Evolutionary conservation across 1,140 invertebrate genomes (phyloP).

Genomic region (Babylonia areolata): DNA sequence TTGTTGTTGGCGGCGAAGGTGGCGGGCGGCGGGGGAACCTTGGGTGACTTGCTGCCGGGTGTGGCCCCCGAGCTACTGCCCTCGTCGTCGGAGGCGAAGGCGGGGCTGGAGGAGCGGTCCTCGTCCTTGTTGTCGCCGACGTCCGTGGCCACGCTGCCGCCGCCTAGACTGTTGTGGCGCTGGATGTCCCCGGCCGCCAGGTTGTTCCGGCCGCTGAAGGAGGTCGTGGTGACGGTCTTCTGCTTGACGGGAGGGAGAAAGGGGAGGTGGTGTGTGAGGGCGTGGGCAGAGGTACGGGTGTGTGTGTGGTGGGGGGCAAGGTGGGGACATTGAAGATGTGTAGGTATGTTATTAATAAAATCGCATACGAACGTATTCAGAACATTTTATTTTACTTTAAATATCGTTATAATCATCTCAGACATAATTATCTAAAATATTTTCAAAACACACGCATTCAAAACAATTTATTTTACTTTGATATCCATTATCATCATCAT

Average conservation of each 20-base stretch:
- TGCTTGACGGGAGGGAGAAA: not conserved
- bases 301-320: too few relatives aligned
- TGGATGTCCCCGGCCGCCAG: slow-evolving; percentile 4
- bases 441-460: too few relatives aligned
- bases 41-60: slow-evolving; percentile 43
- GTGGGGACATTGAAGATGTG: too few relatives aligned
- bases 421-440: too few relatives aligned
- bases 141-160: slow-evolving; percentile 43
- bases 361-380: too few relatives aligned
- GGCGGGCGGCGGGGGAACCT: slow-evolving; percentile 9
- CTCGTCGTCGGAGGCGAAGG: slow-evolving; percentile 96
- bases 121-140: slow-evolving; percentile 78
- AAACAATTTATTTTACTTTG: too few relatives aligned
- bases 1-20: slow-evolving; percentile 17
- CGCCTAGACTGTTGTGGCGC: slow-evolving; percentile 25
- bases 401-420: too few relatives aligned
- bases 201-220: slow-evolving; percentile 52
- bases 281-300: too few relatives aligned
- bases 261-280: slow-evolving; percentile 2
- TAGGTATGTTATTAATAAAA: too few relatives aligned
- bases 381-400: too few relatives aligned
- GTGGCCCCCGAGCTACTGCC: slow-evolving; percentile 71
- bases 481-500: too few relatives aligned
- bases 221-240: slow-evolving; percentile 59
- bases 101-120: slow-evolving; percentile 94